Evolutionary conservation across 2,797 vertebrate species (phyloP).

Genomic region (Cryptoprocta ferox): DNA sequence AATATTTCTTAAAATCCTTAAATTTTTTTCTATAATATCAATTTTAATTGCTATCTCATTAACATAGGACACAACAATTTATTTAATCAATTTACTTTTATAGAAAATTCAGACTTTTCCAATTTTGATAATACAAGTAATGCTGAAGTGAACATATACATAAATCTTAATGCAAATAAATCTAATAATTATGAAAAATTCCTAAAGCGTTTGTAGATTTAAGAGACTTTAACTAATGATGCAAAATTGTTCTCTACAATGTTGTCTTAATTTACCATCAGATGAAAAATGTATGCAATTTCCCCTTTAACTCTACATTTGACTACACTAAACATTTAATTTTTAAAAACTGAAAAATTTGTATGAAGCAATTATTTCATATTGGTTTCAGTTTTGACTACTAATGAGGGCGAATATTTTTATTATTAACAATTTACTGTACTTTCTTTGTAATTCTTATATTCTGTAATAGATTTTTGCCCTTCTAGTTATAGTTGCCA

Average conservation of each 20-base stretch:
- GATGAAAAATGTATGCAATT: background rate
- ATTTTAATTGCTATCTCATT: background rate
- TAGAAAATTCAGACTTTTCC: background rate
- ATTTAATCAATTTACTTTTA: background rate
- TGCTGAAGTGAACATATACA: background rate
- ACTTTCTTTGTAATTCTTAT: background rate
- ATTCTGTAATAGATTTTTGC: background rate
- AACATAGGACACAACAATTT: background rate
- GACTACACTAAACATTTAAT: background rate
- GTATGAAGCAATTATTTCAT: background rate
- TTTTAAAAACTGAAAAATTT: background rate
- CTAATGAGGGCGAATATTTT: background rate
- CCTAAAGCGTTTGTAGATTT: background rate
- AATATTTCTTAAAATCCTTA: constrained; percentile 14
- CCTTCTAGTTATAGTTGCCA: background rate
- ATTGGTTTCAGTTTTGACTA: constrained; percentile 25
- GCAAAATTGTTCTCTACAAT: background rate
- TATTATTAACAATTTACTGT: background rate
- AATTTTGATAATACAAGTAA: background rate
- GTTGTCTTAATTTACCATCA: background rate
- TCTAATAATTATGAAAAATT: background rate
- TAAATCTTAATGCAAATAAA: background rate
- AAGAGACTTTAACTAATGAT: background rate
- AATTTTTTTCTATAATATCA: background rate
- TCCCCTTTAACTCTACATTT: background rate